phyloP scores from a whole-genome alignment of 2,797 vertebrate genomes.

The Manis crassicaudata region DNA sequence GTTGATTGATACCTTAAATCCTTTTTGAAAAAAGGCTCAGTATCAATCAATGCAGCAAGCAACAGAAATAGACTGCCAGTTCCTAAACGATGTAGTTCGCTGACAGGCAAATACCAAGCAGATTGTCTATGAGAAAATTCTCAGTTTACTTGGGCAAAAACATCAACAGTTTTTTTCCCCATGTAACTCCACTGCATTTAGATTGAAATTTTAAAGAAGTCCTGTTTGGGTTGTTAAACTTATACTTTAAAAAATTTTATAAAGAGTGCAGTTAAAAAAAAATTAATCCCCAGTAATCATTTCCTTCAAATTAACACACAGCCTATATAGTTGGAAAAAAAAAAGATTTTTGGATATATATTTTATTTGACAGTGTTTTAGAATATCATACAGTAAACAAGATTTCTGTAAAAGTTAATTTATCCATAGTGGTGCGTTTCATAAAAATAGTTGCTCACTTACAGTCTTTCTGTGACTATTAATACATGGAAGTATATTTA shows the following conservation, averaged over 20 bases:
- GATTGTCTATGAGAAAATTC: not conserved
- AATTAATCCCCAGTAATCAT: not conserved
- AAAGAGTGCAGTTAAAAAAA: slow-evolving; percentile 18
- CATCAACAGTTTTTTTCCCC: not conserved
- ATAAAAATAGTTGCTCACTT: slow-evolving; percentile 99
- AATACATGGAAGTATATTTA: slow-evolving; percentile 98
- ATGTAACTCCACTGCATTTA: not conserved
- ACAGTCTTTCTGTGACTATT: slow-evolving; percentile 98
- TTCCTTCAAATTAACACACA: slow-evolving; percentile 75
- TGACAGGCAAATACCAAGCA: not conserved
- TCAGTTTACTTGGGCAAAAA: not conserved
- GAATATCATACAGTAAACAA: slow-evolving; percentile 99
- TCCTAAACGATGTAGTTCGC: not conserved
- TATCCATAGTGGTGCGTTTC: slow-evolving; percentile 99
- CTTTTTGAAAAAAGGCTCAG: slow-evolving; percentile 7
- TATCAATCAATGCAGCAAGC: slow-evolving; percentile 24
- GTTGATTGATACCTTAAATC: not conserved
- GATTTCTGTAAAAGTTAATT: slow-evolving; percentile 99
- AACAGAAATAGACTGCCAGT: not conserved
- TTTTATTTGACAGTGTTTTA: slow-evolving; percentile 99
- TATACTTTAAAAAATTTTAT: not conserved
- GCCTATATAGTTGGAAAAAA: slow-evolving; percentile 82
- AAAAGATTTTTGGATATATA: slow-evolving; percentile 90
- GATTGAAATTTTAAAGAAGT: slow-evolving; percentile 34
- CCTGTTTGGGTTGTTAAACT: not conserved